These are phyloP conservation scores for Bubo scandiacus DNA, from an alignment of 2,113 vertebrate genomes.

Conservation along the genomic window DNA sequence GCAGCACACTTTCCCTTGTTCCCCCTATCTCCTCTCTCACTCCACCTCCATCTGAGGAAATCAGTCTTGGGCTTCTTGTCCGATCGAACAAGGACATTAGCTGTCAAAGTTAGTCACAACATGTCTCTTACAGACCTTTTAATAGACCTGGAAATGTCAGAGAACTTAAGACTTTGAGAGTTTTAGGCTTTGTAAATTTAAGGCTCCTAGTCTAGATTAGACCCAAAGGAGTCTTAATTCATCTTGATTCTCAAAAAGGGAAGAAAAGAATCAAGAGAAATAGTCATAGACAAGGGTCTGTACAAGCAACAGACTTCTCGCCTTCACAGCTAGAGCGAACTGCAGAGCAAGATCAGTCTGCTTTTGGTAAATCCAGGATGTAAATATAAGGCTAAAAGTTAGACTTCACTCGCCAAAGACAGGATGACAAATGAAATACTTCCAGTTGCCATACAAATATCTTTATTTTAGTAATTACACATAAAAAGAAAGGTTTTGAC, in stretches of 20 bases:
- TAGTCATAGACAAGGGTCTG: not conserved
- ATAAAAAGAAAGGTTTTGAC: not conserved
- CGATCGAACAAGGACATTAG: not conserved
- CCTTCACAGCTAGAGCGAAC: not conserved
- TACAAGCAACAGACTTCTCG: not conserved
- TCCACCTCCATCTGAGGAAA: not conserved
- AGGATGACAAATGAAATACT: not conserved
- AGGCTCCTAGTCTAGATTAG: not conserved
- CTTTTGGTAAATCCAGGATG: not conserved
- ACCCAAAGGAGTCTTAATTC: not conserved
- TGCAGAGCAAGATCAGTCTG: not conserved
- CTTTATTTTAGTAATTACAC: not conserved
- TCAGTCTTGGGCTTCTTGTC: not conserved
- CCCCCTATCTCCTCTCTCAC: not conserved
- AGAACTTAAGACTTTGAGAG: not conserved
- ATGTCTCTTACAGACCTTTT: not conserved
- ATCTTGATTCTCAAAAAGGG: not conserved
- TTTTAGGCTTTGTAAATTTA: not conserved
- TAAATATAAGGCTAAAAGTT: not conserved
- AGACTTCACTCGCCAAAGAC: not conserved
- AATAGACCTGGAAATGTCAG: not conserved
- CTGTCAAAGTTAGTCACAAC: not conserved
- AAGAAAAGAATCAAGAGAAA: not conserved
- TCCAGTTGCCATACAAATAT: not conserved
- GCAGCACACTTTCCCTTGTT: not conserved